Evolutionary conservation across 2,888 invertebrate genomes (phyloP).

Genomic region (Limnephilus rhombicus): DNA sequence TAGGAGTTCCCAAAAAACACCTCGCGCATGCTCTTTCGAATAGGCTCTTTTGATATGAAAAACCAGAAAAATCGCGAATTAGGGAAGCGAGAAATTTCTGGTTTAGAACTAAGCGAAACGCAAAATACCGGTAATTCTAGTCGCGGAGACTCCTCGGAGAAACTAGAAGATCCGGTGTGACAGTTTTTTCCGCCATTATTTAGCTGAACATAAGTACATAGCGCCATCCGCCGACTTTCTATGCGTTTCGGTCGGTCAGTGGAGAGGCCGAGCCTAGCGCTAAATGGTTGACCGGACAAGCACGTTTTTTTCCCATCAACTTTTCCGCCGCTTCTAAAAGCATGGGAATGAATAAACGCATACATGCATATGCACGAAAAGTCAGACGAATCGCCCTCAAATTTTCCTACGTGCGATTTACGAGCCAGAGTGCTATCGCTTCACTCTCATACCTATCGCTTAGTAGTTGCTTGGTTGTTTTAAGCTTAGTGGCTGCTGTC

Average conservation of each 20-base stretch:
- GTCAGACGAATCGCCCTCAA: background rate
- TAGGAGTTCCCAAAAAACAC: background rate
- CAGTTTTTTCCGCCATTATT: background rate
- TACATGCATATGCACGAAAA: too few species aligned
- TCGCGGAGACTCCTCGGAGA: background rate
- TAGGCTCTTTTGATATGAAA: background rate
- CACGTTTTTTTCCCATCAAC: slow-evolving; percentile 1
- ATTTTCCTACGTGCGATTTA: background rate
- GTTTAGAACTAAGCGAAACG: background rate
- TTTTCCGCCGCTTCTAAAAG: background rate
- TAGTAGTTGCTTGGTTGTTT: background rate
- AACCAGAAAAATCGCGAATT: background rate
- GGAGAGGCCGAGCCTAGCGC: background rate
- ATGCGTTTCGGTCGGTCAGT: background rate
- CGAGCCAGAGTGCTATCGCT: background rate
- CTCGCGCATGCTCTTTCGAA: background rate
- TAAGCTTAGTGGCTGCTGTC: background rate
- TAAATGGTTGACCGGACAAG: background rate
- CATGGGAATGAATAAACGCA: background rate
- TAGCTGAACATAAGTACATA: background rate
- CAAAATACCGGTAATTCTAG: slow-evolving; percentile 1
- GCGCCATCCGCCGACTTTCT: background rate
- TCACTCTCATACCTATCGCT: background rate
- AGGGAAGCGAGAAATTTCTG: background rate
- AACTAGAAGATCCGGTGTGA: slow-evolving; percentile 1